Base-by-base conservation (phyloP, 2,797 vertebrate species). In the Craterocephalus amniculus region DNA sequence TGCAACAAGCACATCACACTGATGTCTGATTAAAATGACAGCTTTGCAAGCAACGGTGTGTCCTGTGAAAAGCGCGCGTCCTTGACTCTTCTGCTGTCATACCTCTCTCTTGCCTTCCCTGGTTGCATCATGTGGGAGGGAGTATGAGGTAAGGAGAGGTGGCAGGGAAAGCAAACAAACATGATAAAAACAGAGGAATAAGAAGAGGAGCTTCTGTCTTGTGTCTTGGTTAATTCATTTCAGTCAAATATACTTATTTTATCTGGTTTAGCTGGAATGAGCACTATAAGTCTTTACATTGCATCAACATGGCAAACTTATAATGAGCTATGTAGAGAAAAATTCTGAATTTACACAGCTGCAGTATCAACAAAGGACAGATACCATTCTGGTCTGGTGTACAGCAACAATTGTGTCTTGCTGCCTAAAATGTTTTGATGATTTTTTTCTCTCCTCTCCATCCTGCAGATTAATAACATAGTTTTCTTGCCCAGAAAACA, bases 381-480 rank as follows among this genome's bases (percentile, higher is more conserved):
- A 63, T 51, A 16, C 6, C 18, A 38, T 5, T n/a, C 57, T 58
- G 10, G 7, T 27, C 63, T 48, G 14, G 49, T 72, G 48, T 29
- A 57, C 56, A 7, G 27, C 58, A 51, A 70, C 48, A 66, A 16
- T 14, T 51, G 43, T 62, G 6, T 2, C 24, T 20, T 51, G 20
- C 26, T 67, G 36, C 35, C 20, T 38, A 57, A 31, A 76, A 70
- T 68, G 40, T 76, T 78, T 76, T 38, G 9, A 52, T 54, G 6
- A 14, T 62, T 71, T 65, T 62, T 71, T 64, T 67, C 48, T 71
- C 62, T 67, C 48, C 29, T 75, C 31, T 24, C 35, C 31, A 20
- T 56, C 24, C 6, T 65, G 29, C 24, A 31, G 43, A 29, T 57
- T 61, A 79, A 68, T 52, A 72, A 27, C 31, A 29, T 45, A 20